Percentiles rank a stretch among this genome's conserved stretches.
phyloP scores from a whole-genome alignment of 2,113 vertebrate species.

The Lynx canadensis region DNA sequence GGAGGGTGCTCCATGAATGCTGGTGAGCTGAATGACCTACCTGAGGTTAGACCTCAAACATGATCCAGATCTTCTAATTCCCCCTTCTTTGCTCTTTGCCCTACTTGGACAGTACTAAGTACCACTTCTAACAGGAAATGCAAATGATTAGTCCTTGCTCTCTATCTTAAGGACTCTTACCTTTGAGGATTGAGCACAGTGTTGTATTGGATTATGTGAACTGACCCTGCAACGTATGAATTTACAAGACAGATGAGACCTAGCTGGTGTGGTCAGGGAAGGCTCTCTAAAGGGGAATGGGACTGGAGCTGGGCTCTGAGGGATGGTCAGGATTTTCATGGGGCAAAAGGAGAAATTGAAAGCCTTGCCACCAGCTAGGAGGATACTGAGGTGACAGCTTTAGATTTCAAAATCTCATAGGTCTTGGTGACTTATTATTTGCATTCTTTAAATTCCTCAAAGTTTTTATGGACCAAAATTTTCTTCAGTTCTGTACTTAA shows the following conservation, averaged over 20 bases:
- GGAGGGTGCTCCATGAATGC: background rate
- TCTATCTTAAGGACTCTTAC: background rate
- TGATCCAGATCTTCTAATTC: background rate
- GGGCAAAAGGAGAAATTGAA: background rate
- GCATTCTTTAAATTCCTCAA: background rate
- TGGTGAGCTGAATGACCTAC: background rate
- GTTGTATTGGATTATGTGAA: background rate
- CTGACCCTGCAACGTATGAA: background rate
- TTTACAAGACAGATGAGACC: background rate
- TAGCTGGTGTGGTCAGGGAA: background rate
- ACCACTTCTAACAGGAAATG: background rate
- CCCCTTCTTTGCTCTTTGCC: background rate
- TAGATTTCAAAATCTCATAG: background rate
- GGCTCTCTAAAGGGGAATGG: background rate
- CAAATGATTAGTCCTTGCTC: background rate
- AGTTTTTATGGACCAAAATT: background rate
- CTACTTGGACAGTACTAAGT: background rate
- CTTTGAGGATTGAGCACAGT: background rate
- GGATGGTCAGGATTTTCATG: background rate
- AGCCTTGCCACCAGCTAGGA: background rate
- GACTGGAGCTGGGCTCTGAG: background rate
- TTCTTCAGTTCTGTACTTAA: background rate
- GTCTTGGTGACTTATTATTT: slow-evolving; percentile 7
- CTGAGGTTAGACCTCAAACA: background rate
- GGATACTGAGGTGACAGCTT: background rate